A percentile compares a stretch with the other conserved stretches of the same genome.
Conservation (phyloP, 2,888 invertebrate genomes). For the Hydrotaea diabolus region DNA sequence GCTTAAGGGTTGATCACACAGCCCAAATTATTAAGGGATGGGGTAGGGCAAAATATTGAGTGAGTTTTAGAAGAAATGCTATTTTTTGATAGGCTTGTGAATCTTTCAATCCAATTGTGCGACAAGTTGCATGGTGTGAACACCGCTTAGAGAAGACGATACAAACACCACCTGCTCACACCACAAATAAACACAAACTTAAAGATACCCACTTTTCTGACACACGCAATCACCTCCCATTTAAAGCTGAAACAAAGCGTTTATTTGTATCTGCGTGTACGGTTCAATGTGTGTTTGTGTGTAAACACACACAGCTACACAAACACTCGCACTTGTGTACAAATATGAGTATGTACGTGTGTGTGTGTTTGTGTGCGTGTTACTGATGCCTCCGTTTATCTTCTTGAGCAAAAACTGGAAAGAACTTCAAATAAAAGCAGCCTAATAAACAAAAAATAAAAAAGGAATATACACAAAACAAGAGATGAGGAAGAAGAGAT, state of each 20-base stretch:
- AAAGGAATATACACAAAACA: conserved; percentile 1
- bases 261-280: not conserved
- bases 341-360: no score
- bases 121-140: no score
- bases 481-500: not conserved
- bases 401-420: conserved; percentile 11
- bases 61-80: no score
- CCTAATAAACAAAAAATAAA: conserved; percentile 44
- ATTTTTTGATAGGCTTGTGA: no score
- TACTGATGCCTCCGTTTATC: conserved; percentile 29
- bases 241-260: conserved; percentile 15
- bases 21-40: not conserved
- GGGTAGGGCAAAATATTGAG: no score
- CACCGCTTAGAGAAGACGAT: not conserved
- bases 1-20: not conserved
- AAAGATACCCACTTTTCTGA: conserved; percentile 25
- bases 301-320: conserved; percentile 23
- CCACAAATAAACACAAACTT: conserved; percentile 36
- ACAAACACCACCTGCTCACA: conserved; percentile 19
- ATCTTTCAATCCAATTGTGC: no score
- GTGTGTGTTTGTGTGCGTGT: not conserved
- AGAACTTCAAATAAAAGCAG: conserved; percentile 49
- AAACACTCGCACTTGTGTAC: no score
- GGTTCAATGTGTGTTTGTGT: no score
- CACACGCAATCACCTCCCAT: not conserved